A percentile compares a stretch with the other conserved stretches of the same genome.
Evolutionary conservation across 2,797 vertebrate genomes (phyloP).

Genomic region (Petrocephalus sullivani): DNA sequence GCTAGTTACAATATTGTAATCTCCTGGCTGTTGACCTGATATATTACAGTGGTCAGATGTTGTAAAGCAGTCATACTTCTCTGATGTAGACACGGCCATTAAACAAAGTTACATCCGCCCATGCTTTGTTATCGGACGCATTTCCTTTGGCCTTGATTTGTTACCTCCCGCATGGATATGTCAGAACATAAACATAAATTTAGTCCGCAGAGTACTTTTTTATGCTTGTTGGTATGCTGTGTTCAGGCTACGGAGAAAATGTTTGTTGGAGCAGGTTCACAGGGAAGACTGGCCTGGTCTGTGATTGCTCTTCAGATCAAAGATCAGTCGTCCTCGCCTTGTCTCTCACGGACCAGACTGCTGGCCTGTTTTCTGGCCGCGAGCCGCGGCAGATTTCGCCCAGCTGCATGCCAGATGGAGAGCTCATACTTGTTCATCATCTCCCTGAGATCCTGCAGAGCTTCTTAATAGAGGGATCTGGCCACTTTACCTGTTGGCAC

Average conservation of each 20-base stretch:
- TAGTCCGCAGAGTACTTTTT: background rate
- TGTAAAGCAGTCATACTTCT: background rate
- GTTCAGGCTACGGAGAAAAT: background rate
- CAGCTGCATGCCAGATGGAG: slow-evolving; percentile 1
- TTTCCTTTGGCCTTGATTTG: background rate
- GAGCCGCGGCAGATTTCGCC: background rate
- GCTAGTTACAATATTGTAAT: background rate
- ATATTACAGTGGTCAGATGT: background rate
- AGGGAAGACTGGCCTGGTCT: background rate
- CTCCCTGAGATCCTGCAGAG: background rate
- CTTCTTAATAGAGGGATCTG: background rate
- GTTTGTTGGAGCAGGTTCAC: background rate
- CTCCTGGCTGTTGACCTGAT: background rate
- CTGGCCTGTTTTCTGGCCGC: background rate
- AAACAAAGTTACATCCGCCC: background rate
- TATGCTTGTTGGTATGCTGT: background rate
- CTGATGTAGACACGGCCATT: slow-evolving; percentile 3
- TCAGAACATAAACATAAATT: background rate
- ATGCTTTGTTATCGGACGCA: background rate
- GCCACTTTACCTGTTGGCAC: background rate
- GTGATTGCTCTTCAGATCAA: background rate
- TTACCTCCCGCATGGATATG: background rate
- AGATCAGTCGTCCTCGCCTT: background rate
- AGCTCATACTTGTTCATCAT: background rate
- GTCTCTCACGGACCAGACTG: background rate